Evolutionary conservation across 2,797 vertebrate species (phyloP).

Genomic region (Girardinus metallicus): DNA sequence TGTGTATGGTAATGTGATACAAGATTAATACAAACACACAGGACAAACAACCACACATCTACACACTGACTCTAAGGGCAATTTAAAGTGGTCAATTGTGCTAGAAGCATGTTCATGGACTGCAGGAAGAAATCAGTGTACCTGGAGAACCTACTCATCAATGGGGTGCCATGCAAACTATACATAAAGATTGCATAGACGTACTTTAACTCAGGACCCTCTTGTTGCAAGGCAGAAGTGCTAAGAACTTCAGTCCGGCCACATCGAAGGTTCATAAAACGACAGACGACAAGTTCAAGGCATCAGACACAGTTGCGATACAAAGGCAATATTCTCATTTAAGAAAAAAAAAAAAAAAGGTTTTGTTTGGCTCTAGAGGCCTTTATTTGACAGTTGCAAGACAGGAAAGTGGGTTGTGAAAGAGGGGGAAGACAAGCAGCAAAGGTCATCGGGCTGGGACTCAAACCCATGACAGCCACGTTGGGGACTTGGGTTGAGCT

Average conservation of each 20-base stretch:
- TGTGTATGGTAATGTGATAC: constrained; percentile 8
- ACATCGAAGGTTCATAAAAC: not conserved
- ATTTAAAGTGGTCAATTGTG: not conserved
- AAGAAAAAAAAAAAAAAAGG: no score
- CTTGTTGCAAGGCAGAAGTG: not conserved
- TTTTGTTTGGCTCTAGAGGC: no score
- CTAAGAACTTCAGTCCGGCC: not conserved
- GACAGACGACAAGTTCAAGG: no score
- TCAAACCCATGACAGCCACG: no score
- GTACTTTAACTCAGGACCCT: not conserved
- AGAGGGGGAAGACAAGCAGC: no score
- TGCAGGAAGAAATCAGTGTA: not conserved
- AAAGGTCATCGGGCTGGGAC: no score
- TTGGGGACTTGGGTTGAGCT: no score
- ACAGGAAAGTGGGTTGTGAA: no score
- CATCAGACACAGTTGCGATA: no score
- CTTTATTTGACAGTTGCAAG: no score
- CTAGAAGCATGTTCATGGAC: not conserved
- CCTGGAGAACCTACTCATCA: not conserved
- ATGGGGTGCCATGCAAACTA: not conserved
- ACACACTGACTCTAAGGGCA: not conserved
- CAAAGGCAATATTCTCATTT: no score
- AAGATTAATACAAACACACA: not conserved
- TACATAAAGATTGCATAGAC: not conserved
- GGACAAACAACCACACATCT: not conserved